A percentile compares a stretch with the other conserved stretches of the same genome.
Evolutionary conservation across 2,888 invertebrate genomes (phyloP).

Genomic region (Elysia crispata): DNA sequence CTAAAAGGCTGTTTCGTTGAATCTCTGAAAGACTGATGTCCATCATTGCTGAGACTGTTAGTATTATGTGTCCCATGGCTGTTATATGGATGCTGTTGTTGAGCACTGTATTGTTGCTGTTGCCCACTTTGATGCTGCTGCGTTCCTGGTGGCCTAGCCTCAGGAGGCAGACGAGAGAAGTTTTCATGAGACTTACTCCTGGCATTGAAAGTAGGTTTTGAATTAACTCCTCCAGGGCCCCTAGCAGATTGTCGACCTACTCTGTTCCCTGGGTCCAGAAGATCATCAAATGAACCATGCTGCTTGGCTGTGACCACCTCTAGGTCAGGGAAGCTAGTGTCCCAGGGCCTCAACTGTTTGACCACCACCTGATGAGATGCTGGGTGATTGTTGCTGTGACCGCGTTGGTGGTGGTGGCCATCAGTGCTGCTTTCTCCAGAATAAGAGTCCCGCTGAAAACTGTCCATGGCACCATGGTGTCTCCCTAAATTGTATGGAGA

Average conservation of each 20-base stretch:
- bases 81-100: not conserved
- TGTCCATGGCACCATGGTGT: slow-evolving; percentile 2
- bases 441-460: slow-evolving; percentile 28
- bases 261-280: slow-evolving; percentile 24
- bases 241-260: not conserved
- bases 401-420: not conserved
- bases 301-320: slow-evolving; percentile 10
- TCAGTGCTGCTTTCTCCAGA: slow-evolving; percentile 28
- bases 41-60: too few species aligned
- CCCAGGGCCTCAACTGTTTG: slow-evolving; percentile 41
- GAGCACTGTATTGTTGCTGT: not conserved
- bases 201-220: slow-evolving; percentile 24
- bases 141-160: not conserved
- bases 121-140: not conserved
- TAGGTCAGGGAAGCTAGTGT: slow-evolving; percentile 34
- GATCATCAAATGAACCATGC: slow-evolving; percentile 43
- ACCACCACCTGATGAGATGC: not conserved
- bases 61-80: too few species aligned
- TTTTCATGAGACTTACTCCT: slow-evolving; percentile 49
- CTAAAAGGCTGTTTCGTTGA: too few species aligned
- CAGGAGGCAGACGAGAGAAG: slow-evolving; percentile 18
- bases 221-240: not conserved
- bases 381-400: too few species aligned
- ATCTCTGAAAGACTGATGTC: too few species aligned
- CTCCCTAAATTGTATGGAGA: not conserved